phyloP scores from a whole-genome alignment of 2,797 vertebrate species.

The Amniataba percoides region DNA sequence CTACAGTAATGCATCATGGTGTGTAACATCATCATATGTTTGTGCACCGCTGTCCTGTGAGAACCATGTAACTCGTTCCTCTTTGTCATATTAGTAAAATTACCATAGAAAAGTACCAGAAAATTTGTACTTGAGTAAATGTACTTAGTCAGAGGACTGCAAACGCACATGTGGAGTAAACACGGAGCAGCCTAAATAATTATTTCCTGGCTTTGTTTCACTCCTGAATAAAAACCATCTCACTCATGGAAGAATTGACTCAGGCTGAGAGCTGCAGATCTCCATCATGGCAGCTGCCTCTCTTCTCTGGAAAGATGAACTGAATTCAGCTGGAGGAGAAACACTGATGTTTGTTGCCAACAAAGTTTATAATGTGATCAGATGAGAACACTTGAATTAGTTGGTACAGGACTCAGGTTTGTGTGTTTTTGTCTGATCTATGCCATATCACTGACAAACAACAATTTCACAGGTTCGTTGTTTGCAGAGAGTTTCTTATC shows the following conservation, averaged over 20 bases:
- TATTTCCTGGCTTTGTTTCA: conserved; percentile 42
- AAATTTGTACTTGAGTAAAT: neutral
- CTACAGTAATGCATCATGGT: too few species aligned
- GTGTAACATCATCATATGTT: too few species aligned
- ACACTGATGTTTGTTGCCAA: neutral
- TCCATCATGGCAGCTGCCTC: neutral
- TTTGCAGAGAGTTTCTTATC: neutral
- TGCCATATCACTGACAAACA: neutral
- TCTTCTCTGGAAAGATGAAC: neutral
- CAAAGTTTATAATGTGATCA: neutral
- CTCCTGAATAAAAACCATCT: conserved; percentile 10
- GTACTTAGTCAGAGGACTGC: neutral
- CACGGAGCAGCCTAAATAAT: neutral
- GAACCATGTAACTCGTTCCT: too few species aligned
- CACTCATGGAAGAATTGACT: conserved; percentile 41
- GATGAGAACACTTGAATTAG: neutral
- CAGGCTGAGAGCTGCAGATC: neutral
- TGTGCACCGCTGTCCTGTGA: too few species aligned
- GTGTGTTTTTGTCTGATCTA: too few species aligned
- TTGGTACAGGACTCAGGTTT: neutral
- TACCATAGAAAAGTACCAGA: too few species aligned
- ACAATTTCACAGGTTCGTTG: neutral
- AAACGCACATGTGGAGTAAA: neutral
- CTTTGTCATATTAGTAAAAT: too few species aligned
- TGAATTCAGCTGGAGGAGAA: neutral